Evolutionary conservation across 2,888 invertebrate genomes (phyloP), one percentile per base, ranked within the genome.

Genomic region (Liposcelis brunnea): DNA sequence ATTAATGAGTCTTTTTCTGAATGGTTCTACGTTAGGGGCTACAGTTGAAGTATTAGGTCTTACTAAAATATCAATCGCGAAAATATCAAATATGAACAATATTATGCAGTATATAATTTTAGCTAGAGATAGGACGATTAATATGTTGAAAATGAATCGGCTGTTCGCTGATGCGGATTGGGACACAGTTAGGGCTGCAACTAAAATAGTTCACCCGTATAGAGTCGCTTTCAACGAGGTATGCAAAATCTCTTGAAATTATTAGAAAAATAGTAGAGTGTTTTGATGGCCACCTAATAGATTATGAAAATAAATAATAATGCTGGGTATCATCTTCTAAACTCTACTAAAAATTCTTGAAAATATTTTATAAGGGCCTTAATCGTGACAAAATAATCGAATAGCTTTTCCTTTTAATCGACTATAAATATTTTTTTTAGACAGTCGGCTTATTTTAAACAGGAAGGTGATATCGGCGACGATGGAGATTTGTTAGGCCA

Each of bases 101-200:
- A 70, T 71, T 43, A 67, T 71, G 8, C 67, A 65, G 49, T 60
- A 69, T 1, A 57, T 71, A 46, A 66, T 66, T 60, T 49, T 59
- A 48, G 67, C 67, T 1, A 59, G 70, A 16, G 67, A 67, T 42
- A 59, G 69, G 2, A 67, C 70, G 7, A 61, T 74, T 5, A 69
- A 68, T 2, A 68, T 72, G 63, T 58, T 74, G 42, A 72, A 73
- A 55, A 71, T 71, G 64, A 73, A 75, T 53, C 71, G 74, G 58
- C 75, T 75, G 55, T 58, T 75, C 2, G 70, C 73, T 42, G 75
- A 75, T 59, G 72, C 74, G 31, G 72, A 75, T 52, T 76, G 76
- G 76, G 64, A 67, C 38, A 55, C 70, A 19, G 74, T 76, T 0
- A 65, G 68, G 26, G 62, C 59, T 52, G 65, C 66, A 58, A 73